Conservation (phyloP, 2,888 invertebrate genomes). For the Euphydryas editha region DNA sequence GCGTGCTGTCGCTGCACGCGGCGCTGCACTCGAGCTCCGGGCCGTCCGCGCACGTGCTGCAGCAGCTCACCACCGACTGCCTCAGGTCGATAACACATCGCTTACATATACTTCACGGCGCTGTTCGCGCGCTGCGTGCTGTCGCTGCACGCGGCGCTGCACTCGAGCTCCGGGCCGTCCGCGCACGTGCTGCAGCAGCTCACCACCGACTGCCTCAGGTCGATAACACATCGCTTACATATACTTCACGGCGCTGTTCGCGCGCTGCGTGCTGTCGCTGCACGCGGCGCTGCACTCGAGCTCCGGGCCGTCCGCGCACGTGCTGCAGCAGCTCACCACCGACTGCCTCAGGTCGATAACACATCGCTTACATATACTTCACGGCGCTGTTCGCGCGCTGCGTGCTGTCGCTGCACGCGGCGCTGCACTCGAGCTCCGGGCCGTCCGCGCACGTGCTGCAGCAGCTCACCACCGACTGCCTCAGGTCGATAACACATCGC, state of each 20-base stretch:
- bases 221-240: too few relatives aligned
- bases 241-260: conserved; percentile 92
- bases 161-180: conserved; percentile 58
- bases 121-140: conserved; percentile 85
- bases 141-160: conserved; percentile 73
- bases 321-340: conserved; percentile 80
- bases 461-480: conserved; percentile 84
- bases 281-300: conserved; percentile 72
- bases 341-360: conserved; percentile 86
- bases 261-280: conserved; percentile 58
- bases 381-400: conserved; percentile 89
- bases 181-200: conserved; percentile 78
- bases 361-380: too few relatives aligned
- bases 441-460: conserved; percentile 71
- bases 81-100: too few relatives aligned
- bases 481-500: too few relatives aligned
- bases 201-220: conserved; percentile 85
- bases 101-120: conserved; percentile 92
- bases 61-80: conserved; percentile 84
- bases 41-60: conserved; percentile 69
- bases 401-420: conserved; percentile 61
- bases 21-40: conserved; percentile 65
- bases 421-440: conserved; percentile 61
- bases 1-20: conserved; percentile 56
- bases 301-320: conserved; percentile 63